A percentile compares a stretch with the other conserved stretches of the same genome.
phyloP scores from a whole-genome alignment of 2,113 vertebrate species.

The Laticauda colubrina region DNA sequence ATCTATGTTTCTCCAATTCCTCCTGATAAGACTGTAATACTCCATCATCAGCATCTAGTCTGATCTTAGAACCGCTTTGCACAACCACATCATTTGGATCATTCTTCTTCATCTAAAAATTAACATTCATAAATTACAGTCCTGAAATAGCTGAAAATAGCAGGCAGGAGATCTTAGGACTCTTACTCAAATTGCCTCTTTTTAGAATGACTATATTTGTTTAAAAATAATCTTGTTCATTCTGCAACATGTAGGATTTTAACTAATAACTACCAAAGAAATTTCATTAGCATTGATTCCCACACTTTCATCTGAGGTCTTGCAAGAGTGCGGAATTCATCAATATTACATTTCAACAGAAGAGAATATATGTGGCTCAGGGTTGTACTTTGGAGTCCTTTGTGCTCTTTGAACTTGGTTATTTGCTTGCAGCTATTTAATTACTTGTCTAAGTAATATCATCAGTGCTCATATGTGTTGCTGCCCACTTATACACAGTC shows the following conservation, averaged over 20 bases:
- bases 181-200: neutral
- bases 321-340: neutral
- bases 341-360: neutral
- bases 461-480: neutral
- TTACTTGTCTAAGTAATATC: neutral
- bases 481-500: neutral
- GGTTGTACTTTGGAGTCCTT: neutral
- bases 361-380: neutral
- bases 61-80: neutral
- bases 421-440: neutral
- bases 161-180: neutral
- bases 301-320: neutral
- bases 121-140: neutral
- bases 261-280: neutral
- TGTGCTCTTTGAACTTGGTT: neutral
- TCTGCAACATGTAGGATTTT: neutral
- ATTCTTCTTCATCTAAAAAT: constrained; percentile 34
- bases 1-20: constrained; percentile 67
- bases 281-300: neutral
- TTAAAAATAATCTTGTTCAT: neutral
- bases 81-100: neutral
- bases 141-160: neutral
- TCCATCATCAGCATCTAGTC: constrained; percentile 1
- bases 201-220: neutral
- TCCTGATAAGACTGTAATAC: constrained; percentile 54